Percentiles rank a stretch among this genome's conserved stretches.
phyloP scores from a whole-genome alignment of 1,140 invertebrate genomes.

The Eurosta solidaginis region DNA sequence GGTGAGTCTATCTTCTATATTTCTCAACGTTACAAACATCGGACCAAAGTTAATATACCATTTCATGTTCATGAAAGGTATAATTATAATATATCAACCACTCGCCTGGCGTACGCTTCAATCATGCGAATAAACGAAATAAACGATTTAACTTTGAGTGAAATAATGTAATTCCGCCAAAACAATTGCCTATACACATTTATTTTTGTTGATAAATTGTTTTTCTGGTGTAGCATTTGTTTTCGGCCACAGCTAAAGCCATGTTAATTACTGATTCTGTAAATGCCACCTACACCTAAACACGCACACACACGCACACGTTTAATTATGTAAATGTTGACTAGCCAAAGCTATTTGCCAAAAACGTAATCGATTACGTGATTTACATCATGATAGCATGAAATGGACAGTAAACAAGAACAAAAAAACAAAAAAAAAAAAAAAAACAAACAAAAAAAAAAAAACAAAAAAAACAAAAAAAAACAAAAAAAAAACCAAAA shows the following conservation, averaged over 20 bases:
- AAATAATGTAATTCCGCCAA: not conserved
- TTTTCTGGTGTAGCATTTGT: not conserved
- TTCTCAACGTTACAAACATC: too few relatives aligned
- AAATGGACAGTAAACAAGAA: not conserved
- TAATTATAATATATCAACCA: too few relatives aligned
- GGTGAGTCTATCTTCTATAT: too few relatives aligned
- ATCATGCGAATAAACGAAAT: not conserved
- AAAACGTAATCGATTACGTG: slow-evolving; percentile 25
- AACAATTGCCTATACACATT: not conserved
- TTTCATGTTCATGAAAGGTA: too few relatives aligned
- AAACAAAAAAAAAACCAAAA: not conserved
- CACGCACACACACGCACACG: not conserved
- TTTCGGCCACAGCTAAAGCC: not conserved
- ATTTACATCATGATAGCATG: slow-evolving; percentile 7
- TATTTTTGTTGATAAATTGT: not conserved
- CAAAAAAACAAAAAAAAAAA: not conserved
- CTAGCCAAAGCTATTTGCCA: slow-evolving; percentile 25
- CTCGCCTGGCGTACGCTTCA: too few relatives aligned
- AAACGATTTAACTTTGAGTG: not conserved
- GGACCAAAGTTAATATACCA: too few relatives aligned
- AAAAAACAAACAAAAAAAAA: not conserved
- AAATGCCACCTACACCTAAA: not conserved
- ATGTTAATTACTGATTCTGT: not conserved
- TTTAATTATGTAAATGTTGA: not conserved
- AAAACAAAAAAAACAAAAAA: not conserved